phyloP scores from a whole-genome alignment of 1,140 invertebrate species.

The Procambarus clarkii region DNA sequence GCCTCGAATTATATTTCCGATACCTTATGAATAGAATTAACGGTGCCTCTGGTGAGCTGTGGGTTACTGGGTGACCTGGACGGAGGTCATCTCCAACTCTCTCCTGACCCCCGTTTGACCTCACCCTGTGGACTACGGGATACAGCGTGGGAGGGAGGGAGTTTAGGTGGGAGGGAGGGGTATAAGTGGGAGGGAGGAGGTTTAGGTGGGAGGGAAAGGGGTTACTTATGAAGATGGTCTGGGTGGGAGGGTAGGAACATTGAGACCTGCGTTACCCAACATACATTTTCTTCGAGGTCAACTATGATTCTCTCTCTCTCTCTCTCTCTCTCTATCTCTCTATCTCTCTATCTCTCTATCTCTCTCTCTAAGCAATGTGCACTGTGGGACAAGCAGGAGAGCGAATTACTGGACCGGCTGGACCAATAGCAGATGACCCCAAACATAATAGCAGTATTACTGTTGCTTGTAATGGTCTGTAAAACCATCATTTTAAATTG shows the following conservation, averaged over 20 bases:
- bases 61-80: conserved; percentile 36
- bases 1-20: not conserved
- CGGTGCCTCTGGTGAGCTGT: not conserved
- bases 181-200: no score
- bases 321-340: conserved; percentile 24
- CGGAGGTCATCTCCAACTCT: conserved; percentile 55
- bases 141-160: not conserved
- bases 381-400: no score
- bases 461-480: no score
- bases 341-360: conserved; percentile 8
- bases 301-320: not conserved
- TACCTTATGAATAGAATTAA: conserved; percentile 37
- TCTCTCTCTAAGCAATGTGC: not conserved
- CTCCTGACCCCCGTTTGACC: conserved; percentile 43
- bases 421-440: no score
- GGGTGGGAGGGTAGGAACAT: conserved; percentile 20
- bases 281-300: not conserved
- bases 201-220: not conserved
- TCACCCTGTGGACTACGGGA: conserved; percentile 25
- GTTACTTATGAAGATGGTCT: no score
- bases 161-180: no score
- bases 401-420: no score
- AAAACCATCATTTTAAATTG: no score
- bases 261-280: not conserved
- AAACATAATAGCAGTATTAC: no score